Evolutionary conservation across 2,797 vertebrate species (phyloP), one percentile per base, ranked within the genome.

Genomic region (Spatula versicolor): DNA sequence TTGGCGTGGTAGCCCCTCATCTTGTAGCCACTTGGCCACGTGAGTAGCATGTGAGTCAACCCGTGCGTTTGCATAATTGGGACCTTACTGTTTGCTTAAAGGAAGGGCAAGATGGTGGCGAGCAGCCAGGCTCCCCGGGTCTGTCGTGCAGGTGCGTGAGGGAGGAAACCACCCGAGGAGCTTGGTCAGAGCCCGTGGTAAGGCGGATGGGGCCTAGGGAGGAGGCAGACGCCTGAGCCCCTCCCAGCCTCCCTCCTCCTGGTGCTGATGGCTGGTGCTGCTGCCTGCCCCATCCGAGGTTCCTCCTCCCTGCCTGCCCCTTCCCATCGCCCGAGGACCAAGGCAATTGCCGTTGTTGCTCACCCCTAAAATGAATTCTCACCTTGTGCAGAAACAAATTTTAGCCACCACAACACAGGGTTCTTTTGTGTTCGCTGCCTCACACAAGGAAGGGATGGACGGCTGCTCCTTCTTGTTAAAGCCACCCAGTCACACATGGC

Each of bases 1-100:
- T 46, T 52, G 72, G 41, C 79, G 28, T 0, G 33, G 77, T 68
- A 63, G 88, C 43, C 77, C 77, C 71, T 90, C 9, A 3, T 73
- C 52, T 33, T 23, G 31, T 28, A 64, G 66, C 58, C 33, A 6
- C 39, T 41, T 0, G 13, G 78, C 13, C 80, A 82, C 2, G 1
- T 56, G 87, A 90, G 41, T 86, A 77, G 21, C 63, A 15, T 1
- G 0, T 90, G 90, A 93, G 67, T 92, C 74, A 90, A 5, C 21
- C 54, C 2, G 1, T 0, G 0, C 25, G 74, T 86, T 67, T 82
- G 77, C 37, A 6, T 97, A 84, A 90, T 68, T 91, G 79, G 55
- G 83, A 72, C 84, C 76, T 80, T 79, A 21, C 50, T 86, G 79
- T 81, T 93, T 91, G 77, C 87, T 90, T 3, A 54, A 80, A 88